phyloP scores from a whole-genome alignment of 2,113 vertebrate genomes.

The Rhegmatorhina hoffmannsi region DNA sequence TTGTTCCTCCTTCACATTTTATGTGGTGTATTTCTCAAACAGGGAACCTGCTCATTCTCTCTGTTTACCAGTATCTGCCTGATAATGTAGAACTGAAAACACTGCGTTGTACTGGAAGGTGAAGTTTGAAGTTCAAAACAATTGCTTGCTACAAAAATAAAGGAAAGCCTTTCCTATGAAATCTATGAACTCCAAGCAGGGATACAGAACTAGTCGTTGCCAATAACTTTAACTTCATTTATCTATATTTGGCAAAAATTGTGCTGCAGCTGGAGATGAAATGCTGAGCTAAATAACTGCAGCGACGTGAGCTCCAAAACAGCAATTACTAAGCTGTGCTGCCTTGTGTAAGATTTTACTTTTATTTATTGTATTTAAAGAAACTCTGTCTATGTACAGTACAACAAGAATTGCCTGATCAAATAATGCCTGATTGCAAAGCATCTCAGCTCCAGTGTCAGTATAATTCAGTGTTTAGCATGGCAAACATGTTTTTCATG shows the following conservation, averaged over 20 bases:
- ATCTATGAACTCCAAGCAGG: constrained; percentile 77
- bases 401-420: constrained; percentile 43
- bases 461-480: not conserved
- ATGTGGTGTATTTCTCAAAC: not conserved
- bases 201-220: constrained; percentile 72
- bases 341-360: constrained; percentile 76
- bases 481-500: not conserved
- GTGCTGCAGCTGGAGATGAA: constrained; percentile 84
- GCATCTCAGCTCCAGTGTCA: not conserved
- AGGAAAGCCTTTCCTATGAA: constrained; percentile 68
- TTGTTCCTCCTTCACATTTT: constrained; percentile 1
- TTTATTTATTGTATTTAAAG: constrained; percentile 80
- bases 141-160: constrained; percentile 57
- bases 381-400: constrained; percentile 54
- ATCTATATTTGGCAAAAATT: constrained; percentile 87
- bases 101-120: not conserved
- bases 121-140: constrained; percentile 42
- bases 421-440: constrained; percentile 27
- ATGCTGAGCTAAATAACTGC: constrained; percentile 81
- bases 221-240: constrained; percentile 87
- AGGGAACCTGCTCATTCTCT: not conserved
- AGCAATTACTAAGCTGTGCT: constrained; percentile 76
- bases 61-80: constrained; percentile 2
- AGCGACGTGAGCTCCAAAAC: constrained; percentile 77
- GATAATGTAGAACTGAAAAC: constrained; percentile 37